Evolutionary conservation across 2,888 invertebrate species (phyloP).

Genomic region (Macrophya alboannulata): DNA sequence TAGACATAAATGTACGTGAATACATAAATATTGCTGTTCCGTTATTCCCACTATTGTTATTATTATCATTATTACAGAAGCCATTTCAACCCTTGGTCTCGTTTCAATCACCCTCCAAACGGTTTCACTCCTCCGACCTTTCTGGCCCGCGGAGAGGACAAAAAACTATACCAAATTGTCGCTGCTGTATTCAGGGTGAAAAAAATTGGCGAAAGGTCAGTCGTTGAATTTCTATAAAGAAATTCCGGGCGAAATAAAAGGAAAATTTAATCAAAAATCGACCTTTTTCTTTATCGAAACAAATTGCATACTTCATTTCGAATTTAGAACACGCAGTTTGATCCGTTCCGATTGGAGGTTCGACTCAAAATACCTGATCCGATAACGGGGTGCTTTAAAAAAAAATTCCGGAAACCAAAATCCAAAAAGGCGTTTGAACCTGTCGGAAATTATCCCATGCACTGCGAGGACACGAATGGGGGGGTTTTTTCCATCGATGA

Average conservation of each 20-base stretch:
- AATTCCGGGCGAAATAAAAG: not conserved
- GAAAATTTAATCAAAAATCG: not conserved
- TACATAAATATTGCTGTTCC: not conserved
- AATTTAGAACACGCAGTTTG: not conserved
- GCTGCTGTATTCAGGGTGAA: not conserved
- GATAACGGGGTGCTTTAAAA: not conserved
- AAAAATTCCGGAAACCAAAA: not conserved
- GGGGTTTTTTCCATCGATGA: not conserved
- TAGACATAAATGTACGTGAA: not conserved
- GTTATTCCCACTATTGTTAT: not conserved
- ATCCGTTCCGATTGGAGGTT: not conserved
- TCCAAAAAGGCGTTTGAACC: not conserved
- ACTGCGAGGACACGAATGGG: not conserved
- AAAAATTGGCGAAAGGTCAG: not conserved
- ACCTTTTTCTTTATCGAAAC: not conserved
- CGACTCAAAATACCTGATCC: not conserved
- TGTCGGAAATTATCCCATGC: not conserved
- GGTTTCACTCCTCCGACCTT: not conserved
- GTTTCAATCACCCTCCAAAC: conserved; percentile 21
- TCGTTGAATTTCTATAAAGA: not conserved
- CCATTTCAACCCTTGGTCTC: conserved; percentile 24
- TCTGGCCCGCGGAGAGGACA: not conserved
- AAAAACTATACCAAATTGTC: not conserved
- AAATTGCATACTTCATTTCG: not conserved
- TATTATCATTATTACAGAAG: conserved; percentile 9